Percentiles rank a stretch among this genome's conserved stretches.
These are phyloP conservation scores for Strigamia maritima DNA, from an alignment of 2,888 invertebrate species.

Conservation along the genomic window DNA sequence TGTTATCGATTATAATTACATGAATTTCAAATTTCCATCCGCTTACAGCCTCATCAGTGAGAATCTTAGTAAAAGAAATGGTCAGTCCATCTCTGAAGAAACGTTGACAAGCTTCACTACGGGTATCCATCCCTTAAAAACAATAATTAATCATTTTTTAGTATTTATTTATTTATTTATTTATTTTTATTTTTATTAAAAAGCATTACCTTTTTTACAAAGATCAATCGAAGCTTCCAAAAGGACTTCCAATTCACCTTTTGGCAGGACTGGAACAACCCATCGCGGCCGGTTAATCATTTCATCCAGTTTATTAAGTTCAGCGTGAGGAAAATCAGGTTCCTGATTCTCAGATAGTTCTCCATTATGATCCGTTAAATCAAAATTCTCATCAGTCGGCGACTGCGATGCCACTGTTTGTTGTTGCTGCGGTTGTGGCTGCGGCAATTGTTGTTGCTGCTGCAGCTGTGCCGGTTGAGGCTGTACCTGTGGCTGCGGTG, in stretches of 20 bases:
- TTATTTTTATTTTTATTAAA: conserved; percentile 40
- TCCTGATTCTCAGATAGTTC: conserved; percentile 50
- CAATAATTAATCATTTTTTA: too few species aligned
- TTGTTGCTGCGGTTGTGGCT: background rate
- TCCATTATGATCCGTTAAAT: background rate
- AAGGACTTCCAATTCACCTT: conserved; percentile 89
- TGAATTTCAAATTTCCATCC: conserved; percentile 98
- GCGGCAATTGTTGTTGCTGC: background rate
- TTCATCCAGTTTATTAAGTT: conserved; percentile 84
- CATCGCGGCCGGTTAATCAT: conserved; percentile 94
- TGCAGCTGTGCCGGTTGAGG: background rate
- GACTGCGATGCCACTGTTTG: background rate
- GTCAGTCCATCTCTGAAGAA: conserved; percentile 93
- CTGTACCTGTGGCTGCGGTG: background rate
- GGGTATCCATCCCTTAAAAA: conserved; percentile 72
- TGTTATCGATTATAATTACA: conserved; percentile 52
- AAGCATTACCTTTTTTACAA: conserved; percentile 68
- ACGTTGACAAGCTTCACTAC: conserved; percentile 84
- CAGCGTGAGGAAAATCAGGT: conserved; percentile 78
- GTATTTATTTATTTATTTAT: too few species aligned
- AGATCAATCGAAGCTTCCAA: conserved; percentile 84
- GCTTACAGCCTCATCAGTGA: conserved; percentile 95
- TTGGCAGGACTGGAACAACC: conserved; percentile 95
- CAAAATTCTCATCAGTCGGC: background rate
- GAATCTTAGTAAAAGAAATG: conserved; percentile 90